Conservation (phyloP, 1,140 invertebrate species). For the Meloidogyne hapla region DNA sequence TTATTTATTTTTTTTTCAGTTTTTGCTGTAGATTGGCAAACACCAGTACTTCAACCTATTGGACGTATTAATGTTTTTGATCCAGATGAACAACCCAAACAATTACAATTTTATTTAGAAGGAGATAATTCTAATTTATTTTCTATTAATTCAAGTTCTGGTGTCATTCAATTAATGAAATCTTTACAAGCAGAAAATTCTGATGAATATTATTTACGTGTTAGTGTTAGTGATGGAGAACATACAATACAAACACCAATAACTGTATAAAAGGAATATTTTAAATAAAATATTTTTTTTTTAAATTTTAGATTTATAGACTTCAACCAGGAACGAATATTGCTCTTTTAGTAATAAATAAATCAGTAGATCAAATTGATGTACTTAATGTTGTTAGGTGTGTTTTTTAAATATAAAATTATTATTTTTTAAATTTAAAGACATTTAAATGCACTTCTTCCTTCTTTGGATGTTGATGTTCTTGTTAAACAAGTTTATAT, state of each 20-base stretch:
- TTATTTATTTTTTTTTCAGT: slow-evolving; percentile 17
- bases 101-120: slow-evolving; percentile 9
- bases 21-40: slow-evolving; percentile 54
- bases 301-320: slow-evolving; percentile 45
- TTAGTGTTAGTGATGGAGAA: slow-evolving; percentile 42
- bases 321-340: slow-evolving; percentile 53
- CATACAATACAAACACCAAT: slow-evolving; percentile 39
- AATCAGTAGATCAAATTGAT: slow-evolving; percentile 43
- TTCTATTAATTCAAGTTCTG: slow-evolving; percentile 46
- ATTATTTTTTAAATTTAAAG: slow-evolving; percentile 23
- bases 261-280: slow-evolving; percentile 29
- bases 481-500: slow-evolving; percentile 54
- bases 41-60: slow-evolving; percentile 36
- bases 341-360: slow-evolving; percentile 45
- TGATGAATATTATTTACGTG: slow-evolving; percentile 42
- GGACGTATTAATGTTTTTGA: slow-evolving; percentile 49
- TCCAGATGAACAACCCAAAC: slow-evolving; percentile 49
- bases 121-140: slow-evolving; percentile 31
- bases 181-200: slow-evolving; percentile 18
- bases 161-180: slow-evolving; percentile 39
- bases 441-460: slow-evolving; percentile 16
- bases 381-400: slow-evolving; percentile 35
- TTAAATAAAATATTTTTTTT: background rate
- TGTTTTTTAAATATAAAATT: background rate
- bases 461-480: slow-evolving; percentile 39